Conservation (phyloP, 2,113 vertebrate species). For the Anoura caudifer region DNA sequence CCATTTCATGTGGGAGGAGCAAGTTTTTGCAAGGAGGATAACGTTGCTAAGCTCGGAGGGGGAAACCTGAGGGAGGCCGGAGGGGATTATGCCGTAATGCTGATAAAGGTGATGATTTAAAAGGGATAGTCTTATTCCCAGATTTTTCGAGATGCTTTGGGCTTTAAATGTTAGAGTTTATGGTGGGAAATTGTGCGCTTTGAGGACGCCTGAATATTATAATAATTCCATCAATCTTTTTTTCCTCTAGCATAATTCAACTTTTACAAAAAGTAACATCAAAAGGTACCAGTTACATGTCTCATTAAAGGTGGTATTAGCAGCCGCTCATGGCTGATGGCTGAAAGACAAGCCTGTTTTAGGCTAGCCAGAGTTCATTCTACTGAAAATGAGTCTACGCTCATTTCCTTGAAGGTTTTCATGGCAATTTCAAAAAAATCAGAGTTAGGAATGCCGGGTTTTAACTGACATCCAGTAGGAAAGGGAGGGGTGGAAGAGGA, state of each 20-base stretch:
- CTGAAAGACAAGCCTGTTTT: background rate
- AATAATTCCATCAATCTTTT: background rate
- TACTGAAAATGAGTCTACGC: background rate
- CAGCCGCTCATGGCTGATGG: background rate
- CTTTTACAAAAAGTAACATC: background rate
- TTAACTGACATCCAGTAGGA: background rate
- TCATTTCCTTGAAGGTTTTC: background rate
- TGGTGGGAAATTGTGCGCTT: background rate
- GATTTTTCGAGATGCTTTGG: background rate
- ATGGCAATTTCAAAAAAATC: background rate
- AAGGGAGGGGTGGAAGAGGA: background rate
- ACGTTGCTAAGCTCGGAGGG: background rate
- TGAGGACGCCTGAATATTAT: conserved; percentile 7
- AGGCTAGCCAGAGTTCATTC: background rate
- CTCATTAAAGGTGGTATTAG: background rate
- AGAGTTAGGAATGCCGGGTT: background rate
- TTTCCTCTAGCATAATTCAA: background rate
- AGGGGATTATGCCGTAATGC: background rate
- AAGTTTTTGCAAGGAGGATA: background rate
- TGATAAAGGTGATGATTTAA: background rate
- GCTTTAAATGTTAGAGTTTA: background rate
- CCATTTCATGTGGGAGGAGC: background rate
- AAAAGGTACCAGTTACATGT: background rate
- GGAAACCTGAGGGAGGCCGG: background rate
- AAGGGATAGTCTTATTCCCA: background rate